Base-by-base conservation (phyloP, 2,888 invertebrate species). In the Brachyopa scutellaris region DNA sequence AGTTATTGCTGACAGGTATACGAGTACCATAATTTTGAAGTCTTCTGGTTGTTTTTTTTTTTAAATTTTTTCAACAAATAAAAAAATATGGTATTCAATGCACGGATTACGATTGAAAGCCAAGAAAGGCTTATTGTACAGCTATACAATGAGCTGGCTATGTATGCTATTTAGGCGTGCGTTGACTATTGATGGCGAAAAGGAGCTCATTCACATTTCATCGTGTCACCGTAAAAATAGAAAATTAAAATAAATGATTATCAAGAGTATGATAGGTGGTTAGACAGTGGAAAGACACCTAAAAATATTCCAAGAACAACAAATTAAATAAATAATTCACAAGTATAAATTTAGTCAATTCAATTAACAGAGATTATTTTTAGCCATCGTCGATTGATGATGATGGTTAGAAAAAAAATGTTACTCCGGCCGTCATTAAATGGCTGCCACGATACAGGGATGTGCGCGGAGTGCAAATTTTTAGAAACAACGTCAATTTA, bases 91-190 rank as follows among this genome's bases (percentile, higher is more conserved):
- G 45, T 70, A 80, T 80, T 64, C 80, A 76, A 76, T 33, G 33
- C 80, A 80, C 80, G 80, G 62, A 57, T 64, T 70, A 64, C 45
- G 45, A 64, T 62, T 66, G 57, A 70, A 76, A 69, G 74, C 62
- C 69, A 23, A 69, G 61, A 69, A 80, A 70, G 64, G 57, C 64
- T 64, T 42, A 64, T 69, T 76, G 76, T 80, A 69, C 55, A 76
- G 64, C 62, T 57, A 67, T 40, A 57, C 61, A 67, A 67, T 53
- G 66, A 9, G 42, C 31, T 21, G 26, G 6, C 26, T 62, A 36
- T 26, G 7, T 36, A 40, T 31, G 26, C 36, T 55, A 31, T n/a
- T n/a, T n/a, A n/a, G n/a, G n/a, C n/a, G n/a, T 15, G 23, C 57
- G 26, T 29, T 23, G 26, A 72, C 36, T 57, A 2, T 55, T 3